A percentile compares a stretch with the other conserved stretches of the same genome.
Conservation (phyloP, 2,113 vertebrate species). For the Bufo bufo region DNA sequence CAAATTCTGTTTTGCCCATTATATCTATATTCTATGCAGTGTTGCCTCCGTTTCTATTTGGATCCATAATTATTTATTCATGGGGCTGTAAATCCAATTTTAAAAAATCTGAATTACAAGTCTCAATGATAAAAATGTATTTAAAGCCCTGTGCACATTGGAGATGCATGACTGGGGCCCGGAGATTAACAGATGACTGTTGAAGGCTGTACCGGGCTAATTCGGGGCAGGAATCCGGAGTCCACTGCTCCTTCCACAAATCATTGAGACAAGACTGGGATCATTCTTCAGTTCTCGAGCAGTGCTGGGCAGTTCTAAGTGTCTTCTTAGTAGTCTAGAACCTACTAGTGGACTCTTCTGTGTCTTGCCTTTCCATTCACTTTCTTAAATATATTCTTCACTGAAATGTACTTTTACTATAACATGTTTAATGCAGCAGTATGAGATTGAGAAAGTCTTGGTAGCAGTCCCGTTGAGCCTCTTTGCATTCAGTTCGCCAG, state of each 20-base stretch:
- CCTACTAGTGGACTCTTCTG: background rate
- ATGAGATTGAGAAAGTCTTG: background rate
- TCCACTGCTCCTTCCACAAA: background rate
- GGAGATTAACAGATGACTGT: background rate
- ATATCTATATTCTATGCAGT: background rate
- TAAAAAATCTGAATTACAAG: background rate
- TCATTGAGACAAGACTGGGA: background rate
- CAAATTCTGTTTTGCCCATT: background rate
- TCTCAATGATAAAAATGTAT: background rate
- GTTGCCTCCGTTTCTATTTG: background rate
- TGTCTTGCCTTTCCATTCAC: background rate
- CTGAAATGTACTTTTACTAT: background rate
- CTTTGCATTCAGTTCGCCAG: no score
- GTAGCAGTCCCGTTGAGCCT: background rate
- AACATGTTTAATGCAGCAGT: background rate
- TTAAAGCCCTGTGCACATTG: background rate
- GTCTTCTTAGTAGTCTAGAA: background rate
- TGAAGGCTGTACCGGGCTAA: no score
- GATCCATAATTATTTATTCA: background rate
- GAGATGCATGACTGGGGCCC: background rate
- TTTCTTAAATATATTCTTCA: background rate
- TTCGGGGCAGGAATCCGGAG: background rate
- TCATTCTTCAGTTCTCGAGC: background rate
- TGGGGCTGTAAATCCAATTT: background rate
- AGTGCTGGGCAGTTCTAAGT: constrained; percentile 17